phyloP scores from a whole-genome alignment of 2,113 vertebrate species.

The Stigmatopora nigra region DNA sequence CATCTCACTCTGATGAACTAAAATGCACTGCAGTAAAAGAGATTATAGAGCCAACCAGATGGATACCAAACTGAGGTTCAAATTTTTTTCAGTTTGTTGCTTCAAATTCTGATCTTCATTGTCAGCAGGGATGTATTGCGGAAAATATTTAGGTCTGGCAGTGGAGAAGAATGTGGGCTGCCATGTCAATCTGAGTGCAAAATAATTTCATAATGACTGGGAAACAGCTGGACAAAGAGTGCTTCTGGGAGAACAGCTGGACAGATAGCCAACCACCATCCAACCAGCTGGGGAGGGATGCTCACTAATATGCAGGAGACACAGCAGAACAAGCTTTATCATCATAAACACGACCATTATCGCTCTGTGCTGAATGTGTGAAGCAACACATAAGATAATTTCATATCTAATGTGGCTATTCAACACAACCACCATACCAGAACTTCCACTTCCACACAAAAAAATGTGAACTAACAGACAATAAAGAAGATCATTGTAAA shows the following conservation, averaged over 20 bases:
- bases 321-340: slow-evolving; percentile 30
- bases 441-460: neutral
- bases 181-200: slow-evolving; percentile 56
- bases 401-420: neutral
- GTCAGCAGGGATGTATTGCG: slow-evolving; percentile 57
- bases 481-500: neutral
- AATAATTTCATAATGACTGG: slow-evolving; percentile 71
- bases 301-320: slow-evolving; percentile 37
- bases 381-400: neutral
- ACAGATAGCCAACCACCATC: slow-evolving; percentile 26
- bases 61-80: slow-evolving; percentile 57
- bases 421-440: neutral
- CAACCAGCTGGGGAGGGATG: slow-evolving; percentile 37
- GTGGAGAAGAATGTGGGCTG: slow-evolving; percentile 51
- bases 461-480: neutral
- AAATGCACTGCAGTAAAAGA: slow-evolving; percentile 45
- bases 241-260: slow-evolving; percentile 57
- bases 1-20: slow-evolving; percentile 33
- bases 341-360: slow-evolving; percentile 11
- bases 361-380: neutral
- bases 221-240: slow-evolving; percentile 61
- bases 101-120: slow-evolving; percentile 54
- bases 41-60: slow-evolving; percentile 67
- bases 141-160: slow-evolving; percentile 58
- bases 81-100: slow-evolving; percentile 33